These are phyloP conservation scores for Drosophila sp. DNA, from an alignment of 1,140 invertebrate species.

Conservation along the genomic window DNA sequence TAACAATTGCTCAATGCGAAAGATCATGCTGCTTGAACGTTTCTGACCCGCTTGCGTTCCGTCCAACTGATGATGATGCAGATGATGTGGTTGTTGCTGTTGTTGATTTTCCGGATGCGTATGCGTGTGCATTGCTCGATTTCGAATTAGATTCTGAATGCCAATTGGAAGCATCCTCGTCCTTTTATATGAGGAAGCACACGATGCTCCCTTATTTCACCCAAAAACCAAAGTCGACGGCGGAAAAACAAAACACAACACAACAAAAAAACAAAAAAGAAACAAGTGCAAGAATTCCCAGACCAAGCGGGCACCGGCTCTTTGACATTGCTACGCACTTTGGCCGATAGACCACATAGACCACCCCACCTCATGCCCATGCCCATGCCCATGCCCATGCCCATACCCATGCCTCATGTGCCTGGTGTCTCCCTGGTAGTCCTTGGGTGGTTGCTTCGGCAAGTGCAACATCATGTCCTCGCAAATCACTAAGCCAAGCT, in stretches of 20 bases:
- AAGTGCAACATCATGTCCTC: conserved; percentile 82
- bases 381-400: conserved; percentile 13
- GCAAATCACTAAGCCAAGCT: conserved; percentile 71
- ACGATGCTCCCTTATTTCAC: conserved; percentile 56
- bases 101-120: conserved; percentile 63
- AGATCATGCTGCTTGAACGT: conserved; percentile 68
- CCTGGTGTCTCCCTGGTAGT: conserved; percentile 45
- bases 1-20: conserved; percentile 75
- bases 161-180: conserved; percentile 69
- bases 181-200: conserved; percentile 66
- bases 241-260: not conserved
- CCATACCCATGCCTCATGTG: conserved; percentile 51
- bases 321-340: conserved; percentile 78
- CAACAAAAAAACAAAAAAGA: not conserved
- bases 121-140: conserved; percentile 68
- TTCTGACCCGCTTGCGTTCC: conserved; percentile 46
- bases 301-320: conserved; percentile 46
- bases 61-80: not conserved
- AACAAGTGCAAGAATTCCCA: conserved; percentile 83
- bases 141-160: conserved; percentile 73
- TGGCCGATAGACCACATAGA: conserved; percentile 41
- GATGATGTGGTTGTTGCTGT: not conserved
- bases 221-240: not conserved
- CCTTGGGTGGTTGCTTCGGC: conserved; percentile 66
- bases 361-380: not conserved